Percentiles rank a stretch among this genome's conserved stretches.
Conservation (phyloP, 1,140 invertebrate species). For the Diachasmimorpha longicaudata region DNA sequence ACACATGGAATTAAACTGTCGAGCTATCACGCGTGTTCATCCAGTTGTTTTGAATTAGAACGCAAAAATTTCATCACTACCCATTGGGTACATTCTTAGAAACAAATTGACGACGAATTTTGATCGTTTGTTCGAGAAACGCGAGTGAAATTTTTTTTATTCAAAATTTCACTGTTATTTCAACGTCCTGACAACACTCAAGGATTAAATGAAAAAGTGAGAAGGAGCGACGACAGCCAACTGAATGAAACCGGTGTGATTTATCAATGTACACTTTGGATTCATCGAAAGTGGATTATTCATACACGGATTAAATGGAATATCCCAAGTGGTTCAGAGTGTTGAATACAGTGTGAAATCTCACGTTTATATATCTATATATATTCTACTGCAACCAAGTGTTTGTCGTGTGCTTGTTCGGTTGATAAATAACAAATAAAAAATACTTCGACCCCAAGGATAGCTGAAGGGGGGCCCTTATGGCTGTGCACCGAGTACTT, state of each 20-base stretch:
- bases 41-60: not conserved
- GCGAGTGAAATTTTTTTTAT: not conserved
- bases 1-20: too few species aligned
- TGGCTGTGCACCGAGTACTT: slow-evolving; percentile 50
- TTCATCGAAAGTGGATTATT: slow-evolving; percentile 3
- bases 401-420: not conserved
- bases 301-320: slow-evolving; percentile 1
- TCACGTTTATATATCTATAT: not conserved
- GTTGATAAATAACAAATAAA: not conserved
- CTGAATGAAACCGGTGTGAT: not conserved
- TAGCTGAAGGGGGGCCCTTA: not conserved
- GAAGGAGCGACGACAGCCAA: too few species aligned
- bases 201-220: not conserved
- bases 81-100: not conserved
- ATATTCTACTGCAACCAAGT: not conserved
- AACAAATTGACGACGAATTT: not conserved
- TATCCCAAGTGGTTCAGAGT: not conserved
- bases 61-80: not conserved
- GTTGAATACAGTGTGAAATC: not conserved
- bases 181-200: not conserved
- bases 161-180: not conserved
- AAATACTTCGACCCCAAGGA: not conserved
- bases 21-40: not conserved
- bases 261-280: not conserved
- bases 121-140: not conserved